phyloP scores from a whole-genome alignment of 1,140 invertebrate genomes.

The Frieseomelitta varia region DNA sequence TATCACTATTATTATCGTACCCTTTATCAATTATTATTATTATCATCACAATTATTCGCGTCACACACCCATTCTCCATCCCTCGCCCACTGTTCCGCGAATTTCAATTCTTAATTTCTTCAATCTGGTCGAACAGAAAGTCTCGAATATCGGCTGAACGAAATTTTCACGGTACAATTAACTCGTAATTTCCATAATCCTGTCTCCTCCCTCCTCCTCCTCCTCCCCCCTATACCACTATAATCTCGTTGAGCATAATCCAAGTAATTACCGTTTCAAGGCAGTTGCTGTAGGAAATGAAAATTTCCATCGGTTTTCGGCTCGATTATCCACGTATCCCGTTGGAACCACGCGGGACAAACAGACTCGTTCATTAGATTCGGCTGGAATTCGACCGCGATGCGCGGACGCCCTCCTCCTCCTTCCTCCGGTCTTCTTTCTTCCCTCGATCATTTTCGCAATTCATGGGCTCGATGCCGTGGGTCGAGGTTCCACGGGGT shows the following conservation, averaged over 20 bases:
- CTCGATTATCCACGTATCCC: not conserved
- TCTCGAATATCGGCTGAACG: not conserved
- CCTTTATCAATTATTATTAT: not conserved
- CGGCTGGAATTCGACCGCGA: constrained; percentile 27
- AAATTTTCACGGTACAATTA: not conserved
- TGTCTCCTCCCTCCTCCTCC: no score
- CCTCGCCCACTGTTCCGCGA: not conserved
- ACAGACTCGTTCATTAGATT: constrained; percentile 17
- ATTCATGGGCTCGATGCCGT: constrained; percentile 54
- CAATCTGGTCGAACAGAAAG: not conserved
- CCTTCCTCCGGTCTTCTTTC: not conserved
- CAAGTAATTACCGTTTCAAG: not conserved
- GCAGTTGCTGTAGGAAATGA: not conserved
- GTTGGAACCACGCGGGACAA: not conserved
- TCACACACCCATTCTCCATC: not conserved
- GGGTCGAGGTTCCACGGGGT: constrained; percentile 54
- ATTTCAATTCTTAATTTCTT: not conserved
- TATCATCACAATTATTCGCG: not conserved
- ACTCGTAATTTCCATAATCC: not conserved
- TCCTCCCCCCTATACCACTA: no score
- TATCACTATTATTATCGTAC: no score
- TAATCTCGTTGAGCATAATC: not conserved
- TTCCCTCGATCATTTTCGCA: constrained; percentile 44
- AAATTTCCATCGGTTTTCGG: not conserved
- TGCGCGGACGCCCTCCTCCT: not conserved